Base-by-base conservation (phyloP, 2,888 invertebrate genomes). In the Cheilosia vulpina region DNA sequence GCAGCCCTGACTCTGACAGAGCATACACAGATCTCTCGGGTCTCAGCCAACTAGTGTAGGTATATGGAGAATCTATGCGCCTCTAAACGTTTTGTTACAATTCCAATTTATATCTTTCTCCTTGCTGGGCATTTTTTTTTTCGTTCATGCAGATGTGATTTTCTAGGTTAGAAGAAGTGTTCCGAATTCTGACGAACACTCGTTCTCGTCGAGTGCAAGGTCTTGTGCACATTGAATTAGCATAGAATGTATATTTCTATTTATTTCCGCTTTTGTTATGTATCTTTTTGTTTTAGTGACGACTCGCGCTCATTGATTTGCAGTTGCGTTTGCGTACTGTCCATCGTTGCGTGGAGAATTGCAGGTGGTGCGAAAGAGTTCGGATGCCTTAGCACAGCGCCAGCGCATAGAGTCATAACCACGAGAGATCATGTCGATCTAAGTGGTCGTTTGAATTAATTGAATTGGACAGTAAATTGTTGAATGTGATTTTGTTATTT, bases 121-220 rank as follows among this genome's bases (percentile, higher is more conserved):
- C 24, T 62, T 76, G 9, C 13, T 38, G 13, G 13, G 4, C 52
- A 47, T 45, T 66, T 66, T 65, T 68, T 68, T 68, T 65, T 69
- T 69, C 65, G 41, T 81, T 85, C 81, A 85, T 77, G 85, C 85
- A 81, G 72, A 85, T 80, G 81, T 85, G 85, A 62, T 85, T 85
- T 85, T 85, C 85, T 81, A 50, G 85, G 85, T 85, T 81, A 85
- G 68, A 85, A 80, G 83, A 58, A 72, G 57, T 85, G 77, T 53
- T 85, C 85, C 85, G 76, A 81, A 81, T 73, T 80, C 73, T 38
- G 43, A 47, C 57, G 21, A 11, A 47, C 31, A 45, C 58, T 60
- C 65, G 41, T 38, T 21, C 50, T 21, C 31, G 66, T 34, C 55
- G 41, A 53, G 21, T 52, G 38, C 50, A 79, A 72, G 60, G 69